Conservation (phyloP, 2,113 vertebrate genomes). For the Todiramphus chloris region DNA sequence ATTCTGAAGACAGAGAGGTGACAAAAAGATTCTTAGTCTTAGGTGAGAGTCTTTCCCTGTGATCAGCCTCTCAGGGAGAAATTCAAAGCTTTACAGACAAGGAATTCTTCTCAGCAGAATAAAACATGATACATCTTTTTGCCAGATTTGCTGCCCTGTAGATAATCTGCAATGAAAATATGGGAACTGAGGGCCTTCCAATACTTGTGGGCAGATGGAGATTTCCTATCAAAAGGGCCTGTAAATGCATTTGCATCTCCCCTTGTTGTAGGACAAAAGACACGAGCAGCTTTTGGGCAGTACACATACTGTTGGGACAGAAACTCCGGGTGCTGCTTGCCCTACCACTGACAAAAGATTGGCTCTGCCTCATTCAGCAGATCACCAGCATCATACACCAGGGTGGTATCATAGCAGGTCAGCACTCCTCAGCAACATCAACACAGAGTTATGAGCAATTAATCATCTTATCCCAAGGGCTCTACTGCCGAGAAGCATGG, state of each 20-base stretch:
- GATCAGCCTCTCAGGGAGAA: neutral
- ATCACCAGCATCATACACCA: neutral
- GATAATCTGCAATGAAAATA: neutral
- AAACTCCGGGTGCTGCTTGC: neutral
- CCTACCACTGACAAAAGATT: neutral
- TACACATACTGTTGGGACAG: neutral
- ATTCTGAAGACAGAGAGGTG: neutral
- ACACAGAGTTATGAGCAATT: neutral
- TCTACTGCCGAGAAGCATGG: fast-evolving
- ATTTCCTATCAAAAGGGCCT: neutral
- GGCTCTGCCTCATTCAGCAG: neutral
- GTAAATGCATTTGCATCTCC: neutral
- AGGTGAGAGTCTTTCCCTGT: neutral
- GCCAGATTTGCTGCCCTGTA: neutral
- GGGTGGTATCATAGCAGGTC: neutral
- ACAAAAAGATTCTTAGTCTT: neutral
- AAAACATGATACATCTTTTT: neutral
- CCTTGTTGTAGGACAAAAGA: neutral
- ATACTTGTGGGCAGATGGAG: neutral
- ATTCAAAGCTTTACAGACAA: neutral
- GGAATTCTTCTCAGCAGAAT: neutral
- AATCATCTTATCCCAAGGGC: neutral
- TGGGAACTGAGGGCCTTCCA: neutral
- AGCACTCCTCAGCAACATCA: neutral
- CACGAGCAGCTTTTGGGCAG: neutral